Conservation (phyloP, 2,113 vertebrate species). For the Sterrhoptilus dennistouni region DNA sequence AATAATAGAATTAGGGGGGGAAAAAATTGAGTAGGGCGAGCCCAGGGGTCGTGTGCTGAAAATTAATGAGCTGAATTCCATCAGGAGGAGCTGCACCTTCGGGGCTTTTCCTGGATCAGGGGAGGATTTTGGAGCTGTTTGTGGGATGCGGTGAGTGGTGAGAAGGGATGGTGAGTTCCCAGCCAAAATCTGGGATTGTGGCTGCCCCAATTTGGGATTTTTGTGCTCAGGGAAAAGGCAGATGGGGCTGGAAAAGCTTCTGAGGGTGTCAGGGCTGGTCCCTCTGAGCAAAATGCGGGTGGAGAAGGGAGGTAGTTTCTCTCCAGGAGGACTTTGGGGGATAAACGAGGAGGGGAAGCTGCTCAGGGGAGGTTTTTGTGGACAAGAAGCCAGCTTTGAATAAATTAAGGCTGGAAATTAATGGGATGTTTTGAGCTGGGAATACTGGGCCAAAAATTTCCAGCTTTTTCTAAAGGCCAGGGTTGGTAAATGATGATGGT, state of each 20-base stretch:
- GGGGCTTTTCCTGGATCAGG: background rate
- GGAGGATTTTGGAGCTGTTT: background rate
- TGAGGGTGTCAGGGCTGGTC: rapidly evolving
- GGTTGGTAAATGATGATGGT: background rate
- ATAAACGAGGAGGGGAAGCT: background rate
- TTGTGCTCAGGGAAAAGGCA: background rate
- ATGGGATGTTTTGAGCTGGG: background rate
- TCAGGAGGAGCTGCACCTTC: background rate
- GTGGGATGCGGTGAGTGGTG: background rate
- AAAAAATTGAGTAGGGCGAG: background rate
- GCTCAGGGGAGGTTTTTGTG: background rate
- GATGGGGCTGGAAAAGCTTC: background rate
- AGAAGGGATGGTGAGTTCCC: background rate
- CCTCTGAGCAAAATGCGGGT: background rate
- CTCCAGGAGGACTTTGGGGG: rapidly evolving
- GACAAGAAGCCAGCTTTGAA: background rate
- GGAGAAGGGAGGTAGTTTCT: background rate
- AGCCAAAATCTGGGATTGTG: background rate
- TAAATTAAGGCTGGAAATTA: background rate
- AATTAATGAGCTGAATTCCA: background rate
- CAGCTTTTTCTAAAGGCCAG: background rate
- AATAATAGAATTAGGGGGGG: background rate
- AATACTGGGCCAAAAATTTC: background rate
- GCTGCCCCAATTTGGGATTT: background rate
- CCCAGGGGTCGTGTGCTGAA: background rate